phyloP scores from a whole-genome alignment of 2,888 invertebrate genomes.

The Caenorhabditis sulstoni region DNA sequence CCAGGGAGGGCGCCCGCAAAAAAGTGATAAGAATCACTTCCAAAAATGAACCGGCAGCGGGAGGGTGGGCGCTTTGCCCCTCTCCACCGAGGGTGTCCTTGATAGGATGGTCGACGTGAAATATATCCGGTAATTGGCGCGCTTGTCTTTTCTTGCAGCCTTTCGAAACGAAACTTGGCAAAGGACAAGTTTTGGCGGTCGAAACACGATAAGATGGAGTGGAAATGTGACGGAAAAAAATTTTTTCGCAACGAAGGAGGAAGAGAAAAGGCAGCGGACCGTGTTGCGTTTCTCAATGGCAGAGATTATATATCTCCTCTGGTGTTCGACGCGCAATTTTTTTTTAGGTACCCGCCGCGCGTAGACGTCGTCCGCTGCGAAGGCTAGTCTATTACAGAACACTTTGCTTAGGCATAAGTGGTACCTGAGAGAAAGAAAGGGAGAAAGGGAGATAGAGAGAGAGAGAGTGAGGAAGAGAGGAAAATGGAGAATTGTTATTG shows the following conservation, averaged over 20 bases:
- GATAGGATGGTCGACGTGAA: constrained; percentile 48
- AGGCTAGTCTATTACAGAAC: background rate
- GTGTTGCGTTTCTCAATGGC: constrained; percentile 17
- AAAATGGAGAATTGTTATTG: constrained; percentile 5
- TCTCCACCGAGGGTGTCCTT: constrained; percentile 49
- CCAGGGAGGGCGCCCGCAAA: constrained; percentile 9
- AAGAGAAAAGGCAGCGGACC: constrained; percentile 32
- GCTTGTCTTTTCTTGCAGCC: constrained; percentile 43
- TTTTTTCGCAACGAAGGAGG: background rate
- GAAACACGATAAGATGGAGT: constrained; percentile 33
- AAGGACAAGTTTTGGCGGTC: constrained; percentile 61
- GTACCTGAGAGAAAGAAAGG: background rate
- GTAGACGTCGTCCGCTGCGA: background rate
- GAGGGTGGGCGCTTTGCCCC: background rate
- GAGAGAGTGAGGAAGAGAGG: no score
- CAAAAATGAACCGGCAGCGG: constrained; percentile 9
- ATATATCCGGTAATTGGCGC: constrained; percentile 62
- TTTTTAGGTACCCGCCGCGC: background rate
- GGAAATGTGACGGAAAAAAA: constrained; percentile 15
- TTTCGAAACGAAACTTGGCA: constrained; percentile 57
- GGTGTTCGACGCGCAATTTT: background rate
- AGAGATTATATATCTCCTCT: background rate
- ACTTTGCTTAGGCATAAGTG: constrained; percentile 9
- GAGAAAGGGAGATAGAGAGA: no score
- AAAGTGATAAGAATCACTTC: constrained; percentile 48